Evolutionary conservation across 1,140 invertebrate species (phyloP).

Genomic region (Apolygus lucorum): DNA sequence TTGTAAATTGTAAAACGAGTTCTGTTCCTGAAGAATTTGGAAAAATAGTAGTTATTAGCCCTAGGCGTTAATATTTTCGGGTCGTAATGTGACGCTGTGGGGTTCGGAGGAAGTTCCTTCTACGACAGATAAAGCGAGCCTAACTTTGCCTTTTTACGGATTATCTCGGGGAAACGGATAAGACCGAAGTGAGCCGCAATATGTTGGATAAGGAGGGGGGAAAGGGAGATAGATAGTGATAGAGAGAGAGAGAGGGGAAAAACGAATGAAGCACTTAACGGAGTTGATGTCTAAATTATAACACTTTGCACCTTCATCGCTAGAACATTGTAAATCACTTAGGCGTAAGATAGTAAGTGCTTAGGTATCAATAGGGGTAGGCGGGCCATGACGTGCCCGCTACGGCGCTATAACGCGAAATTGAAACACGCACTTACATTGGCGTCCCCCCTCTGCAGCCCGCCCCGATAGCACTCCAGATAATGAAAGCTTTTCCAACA

Average conservation of each 20-base stretch:
- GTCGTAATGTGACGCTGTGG: no score
- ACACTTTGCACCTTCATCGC: slow-evolving; percentile 7
- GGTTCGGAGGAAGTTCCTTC: no score
- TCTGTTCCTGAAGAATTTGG: no score
- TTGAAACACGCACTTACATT: slow-evolving; percentile 23
- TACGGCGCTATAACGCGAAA: slow-evolving; percentile 3
- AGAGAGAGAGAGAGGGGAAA: background rate
- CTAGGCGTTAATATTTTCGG: no score
- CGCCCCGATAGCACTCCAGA: slow-evolving; percentile 6
- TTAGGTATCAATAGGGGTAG: slow-evolving; percentile 7
- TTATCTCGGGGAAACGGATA: background rate
- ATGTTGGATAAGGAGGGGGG: background rate
- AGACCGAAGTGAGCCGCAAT: background rate
- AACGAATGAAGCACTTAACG: slow-evolving; percentile 11
- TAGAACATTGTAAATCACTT: slow-evolving; percentile 11
- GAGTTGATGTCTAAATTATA: slow-evolving; percentile 13
- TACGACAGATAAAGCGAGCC: no score
- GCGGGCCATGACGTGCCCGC: slow-evolving; percentile 2
- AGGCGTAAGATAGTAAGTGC: slow-evolving; percentile 15
- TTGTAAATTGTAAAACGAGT: no score
- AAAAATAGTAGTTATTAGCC: no score
- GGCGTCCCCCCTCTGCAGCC: background rate
- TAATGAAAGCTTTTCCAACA: slow-evolving; percentile 5
- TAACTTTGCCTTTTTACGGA: background rate
- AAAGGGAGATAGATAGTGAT: no score